Evolutionary conservation across 2,888 invertebrate genomes (phyloP), one percentile per base, ranked within the genome.

Genomic region (Chalcis sispes): DNA sequence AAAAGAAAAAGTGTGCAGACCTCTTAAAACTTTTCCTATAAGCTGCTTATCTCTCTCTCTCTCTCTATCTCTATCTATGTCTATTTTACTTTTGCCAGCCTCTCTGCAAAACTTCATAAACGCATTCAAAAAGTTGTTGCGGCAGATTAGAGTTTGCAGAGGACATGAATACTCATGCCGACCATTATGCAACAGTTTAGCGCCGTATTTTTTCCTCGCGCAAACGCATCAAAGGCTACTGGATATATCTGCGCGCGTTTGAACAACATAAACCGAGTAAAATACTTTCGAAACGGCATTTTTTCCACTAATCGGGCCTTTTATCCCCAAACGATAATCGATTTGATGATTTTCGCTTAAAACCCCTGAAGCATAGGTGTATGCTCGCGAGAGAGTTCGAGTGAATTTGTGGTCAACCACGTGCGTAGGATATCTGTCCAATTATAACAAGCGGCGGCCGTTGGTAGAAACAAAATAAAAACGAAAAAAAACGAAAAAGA

Each of bases 51-150:
- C 70, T 59, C 36, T 36, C 36, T 36, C 15, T n/a, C n/a, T n/a
- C n/a, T n/a, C n/a, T n/a, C n/a, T n/a, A n/a, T n/a, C n/a, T n/a
- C n/a, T n/a, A n/a, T n/a, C n/a, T n/a, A n/a, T n/a, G n/a, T n/a
- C n/a, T n/a, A n/a, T n/a, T n/a, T n/a, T n/a, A n/a, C n/a, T n/a
- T 32, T 29, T 18, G 1, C 7, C 66, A 20, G 5, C 54, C 25
- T 40, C n/a, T 10, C 1, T 7, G 29, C 1, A 59, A 42, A 72
- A 59, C 56, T 58, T 58, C 46, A 29, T 58, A 72, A 64, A 58
- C 27, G 65, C 65, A 56, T 72, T 72, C 36, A 27, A 62, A 72
- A 74, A 74, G 67, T 74, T n/a, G n/a, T n/a, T 74, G 42, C 62
- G 62, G 10, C 67, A 54, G 62, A 56, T 67, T 69, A 69, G 36